Conservation (phyloP, 2,888 invertebrate species). For the Calameuta idolon region DNA sequence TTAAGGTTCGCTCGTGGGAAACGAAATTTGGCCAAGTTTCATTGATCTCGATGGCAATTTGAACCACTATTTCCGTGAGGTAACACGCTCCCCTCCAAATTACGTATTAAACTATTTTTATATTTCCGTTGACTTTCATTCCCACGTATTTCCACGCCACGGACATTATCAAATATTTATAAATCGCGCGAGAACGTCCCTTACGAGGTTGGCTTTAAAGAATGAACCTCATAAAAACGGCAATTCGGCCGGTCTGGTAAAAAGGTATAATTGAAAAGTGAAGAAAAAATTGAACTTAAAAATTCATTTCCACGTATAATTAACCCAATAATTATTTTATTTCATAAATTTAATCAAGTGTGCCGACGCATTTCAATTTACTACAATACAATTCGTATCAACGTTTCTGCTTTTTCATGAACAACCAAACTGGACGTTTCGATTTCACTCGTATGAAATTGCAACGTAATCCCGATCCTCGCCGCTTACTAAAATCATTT, state of each 20-base stretch:
- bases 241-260: not conserved
- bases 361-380: not conserved
- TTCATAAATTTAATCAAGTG: not conserved
- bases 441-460: not conserved
- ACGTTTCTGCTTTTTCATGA: not conserved
- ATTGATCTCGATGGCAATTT: not conserved
- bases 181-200: not conserved
- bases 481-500: not conserved
- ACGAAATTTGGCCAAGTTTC: not conserved
- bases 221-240: not conserved
- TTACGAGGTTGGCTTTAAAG: not conserved
- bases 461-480: not conserved
- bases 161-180: not conserved
- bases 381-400: not conserved
- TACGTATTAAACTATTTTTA: not conserved
- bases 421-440: not conserved
- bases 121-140: not conserved
- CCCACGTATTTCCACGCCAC: not conserved
- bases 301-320: not conserved
- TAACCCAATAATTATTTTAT: not conserved
- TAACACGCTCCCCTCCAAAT: not conserved
- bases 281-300: not conserved
- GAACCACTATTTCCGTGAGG: not conserved
- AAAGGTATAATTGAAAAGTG: not conserved
- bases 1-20: not conserved